Base-by-base conservation (phyloP, 2,888 invertebrate species). In the Penaeus monodon region DNA sequence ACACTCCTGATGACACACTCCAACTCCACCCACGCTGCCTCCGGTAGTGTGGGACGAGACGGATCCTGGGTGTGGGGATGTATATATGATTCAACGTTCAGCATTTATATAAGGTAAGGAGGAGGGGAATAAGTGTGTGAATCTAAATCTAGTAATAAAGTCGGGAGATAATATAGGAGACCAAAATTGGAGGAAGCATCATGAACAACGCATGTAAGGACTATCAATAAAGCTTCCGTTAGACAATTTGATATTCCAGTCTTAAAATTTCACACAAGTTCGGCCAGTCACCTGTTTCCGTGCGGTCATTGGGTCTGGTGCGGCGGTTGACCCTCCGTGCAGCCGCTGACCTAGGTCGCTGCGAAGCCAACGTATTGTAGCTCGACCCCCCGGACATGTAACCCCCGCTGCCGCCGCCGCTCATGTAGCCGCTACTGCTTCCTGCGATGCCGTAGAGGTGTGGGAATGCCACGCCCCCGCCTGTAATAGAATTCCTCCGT, bases 1-100 rank as follows among this genome's bases (percentile, higher is more conserved):
- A n/a, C 93, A 93, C 92, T 95, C 95, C 68, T 93, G 92, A 91
- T 94, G 94, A 90, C 94, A 94, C 70, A 94, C 91, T 65, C 92
- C 92, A 38, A 90, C 70, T 49, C 86, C 86, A 20, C 81, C 86
- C 57, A 68, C 66, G 49, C 79, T 81, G 22, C 83, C 84, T n/a
- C 77, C 80, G 57, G 88, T 66, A 63, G 88, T 82, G 81, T 85
- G 81, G 64, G 84, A 77, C 4, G 86, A 86, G 38, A 83, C 68
- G 27, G 88, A 86, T 64, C 73, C 81, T 85, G 90, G 22, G 80
- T 57, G 2, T 57, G 17, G 49, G 49, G 14, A 8, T 0, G 7
- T 2, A 57, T 57, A 57, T 57, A 57, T 57, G 17, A 10, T 49
- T 49, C 49, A 57, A 14, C 1, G 17, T 57, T 14, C 49, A 14